Base-by-base conservation (phyloP, 2,797 vertebrate species). In the Mionectes olivaceus region DNA sequence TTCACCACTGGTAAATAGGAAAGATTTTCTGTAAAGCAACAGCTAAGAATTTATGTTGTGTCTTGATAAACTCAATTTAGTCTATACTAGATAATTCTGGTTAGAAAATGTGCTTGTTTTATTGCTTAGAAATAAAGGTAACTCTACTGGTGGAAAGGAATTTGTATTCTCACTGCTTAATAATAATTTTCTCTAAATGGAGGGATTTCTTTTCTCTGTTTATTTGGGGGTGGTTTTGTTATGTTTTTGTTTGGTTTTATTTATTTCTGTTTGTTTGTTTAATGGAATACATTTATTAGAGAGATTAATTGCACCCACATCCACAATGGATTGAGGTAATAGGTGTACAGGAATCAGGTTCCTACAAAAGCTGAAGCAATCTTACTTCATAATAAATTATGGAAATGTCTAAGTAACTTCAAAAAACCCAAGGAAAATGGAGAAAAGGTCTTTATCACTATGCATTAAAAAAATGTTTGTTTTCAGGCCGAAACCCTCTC, bases 11-110 rank as follows among this genome's bases (percentile, higher is more conserved):
- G 33, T 63, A 85, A 77, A 93, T 1, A 61, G 1, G 23, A 77
- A 93, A 74, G 35, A 64, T 63, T 89, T 93, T 93, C 63, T 85
- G 87, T 75, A 90, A 93, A 91, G 3, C 3, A 86, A 11, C 7
- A 46, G 44, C 14, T 63, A 65, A 61, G 60, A 33, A 55, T 52
- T 87, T 83, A 30, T 35, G 6, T 46, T 68, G 3, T 78, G 9
- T 52, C 32, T 74, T 44, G n/a, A 44, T 71, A 70, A 64, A 75
- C 41, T 43, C 49, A 71, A 24, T 33, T 17, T 79, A 78, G 10
- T 39, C n/a, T 61, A 41, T 33, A 71, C 5, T 30, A 53, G 23
- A 61, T 76, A 57, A 37, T 46, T 65, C 39, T 0, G 4, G 33
- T 46, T 47, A 18, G 17, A 23, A 81, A 85, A 87, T n/a, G 4